phyloP scores from a whole-genome alignment of 2,797 vertebrate genomes.

The Furcifer pardalis region DNA sequence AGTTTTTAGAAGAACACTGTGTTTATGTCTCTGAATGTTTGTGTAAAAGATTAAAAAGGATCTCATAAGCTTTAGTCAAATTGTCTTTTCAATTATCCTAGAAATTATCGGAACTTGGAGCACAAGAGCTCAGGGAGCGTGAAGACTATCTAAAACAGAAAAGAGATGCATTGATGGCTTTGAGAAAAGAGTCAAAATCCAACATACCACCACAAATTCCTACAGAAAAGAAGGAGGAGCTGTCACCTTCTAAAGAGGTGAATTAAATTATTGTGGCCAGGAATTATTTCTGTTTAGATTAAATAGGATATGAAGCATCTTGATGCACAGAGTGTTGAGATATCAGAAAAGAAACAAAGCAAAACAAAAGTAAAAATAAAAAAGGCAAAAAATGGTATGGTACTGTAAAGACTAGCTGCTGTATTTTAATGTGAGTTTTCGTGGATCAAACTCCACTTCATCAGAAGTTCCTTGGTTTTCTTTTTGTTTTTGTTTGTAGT shows the following conservation, averaged over 20 bases:
- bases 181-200: constrained; percentile 84
- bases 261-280: background rate
- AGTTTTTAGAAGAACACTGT: background rate
- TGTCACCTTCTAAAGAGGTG: constrained; percentile 59
- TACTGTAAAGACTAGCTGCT: no score
- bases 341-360: no score
- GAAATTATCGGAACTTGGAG: constrained; percentile 84
- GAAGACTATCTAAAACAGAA: constrained; percentile 92
- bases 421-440: no score
- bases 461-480: no score
- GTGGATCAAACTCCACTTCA: no score
- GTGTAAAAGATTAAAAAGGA: background rate
- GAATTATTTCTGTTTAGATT: background rate
- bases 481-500: no score
- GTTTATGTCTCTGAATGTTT: background rate
- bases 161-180: constrained; percentile 89
- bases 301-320: no score
- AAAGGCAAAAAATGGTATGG: no score
- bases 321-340: no score
- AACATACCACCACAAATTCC: constrained; percentile 59
- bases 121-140: constrained; percentile 89
- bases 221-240: constrained; percentile 63
- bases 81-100: constrained; percentile 56
- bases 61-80: constrained; percentile 5
- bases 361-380: no score